Base-by-base conservation (phyloP, 2,113 vertebrate genomes). In the Calcarius ornatus region DNA sequence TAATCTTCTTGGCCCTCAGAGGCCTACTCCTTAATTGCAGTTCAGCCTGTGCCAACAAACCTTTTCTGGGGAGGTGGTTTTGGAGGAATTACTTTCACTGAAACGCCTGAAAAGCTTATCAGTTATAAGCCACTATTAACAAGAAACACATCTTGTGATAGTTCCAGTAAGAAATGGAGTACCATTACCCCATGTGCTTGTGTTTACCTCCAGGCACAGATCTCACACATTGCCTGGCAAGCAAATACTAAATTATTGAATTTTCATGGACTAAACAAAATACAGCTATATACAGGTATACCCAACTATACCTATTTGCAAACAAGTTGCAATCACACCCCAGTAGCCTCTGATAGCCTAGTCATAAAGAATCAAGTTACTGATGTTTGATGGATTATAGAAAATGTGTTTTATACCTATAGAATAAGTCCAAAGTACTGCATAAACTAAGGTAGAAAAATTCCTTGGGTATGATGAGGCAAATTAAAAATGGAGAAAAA, bases 61-160 rank as follows among this genome's bases (percentile, higher is more conserved):
- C 22, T 86, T 84, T 95, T 47, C 71, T 73, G 40, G 45, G 81
- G 51, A 88, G 75, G 66, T 70, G 78, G 24, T 81, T 92, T 87
- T 77, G 70, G 81, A 82, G 75, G 45, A 87, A 61, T 80, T 92
- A 59, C 53, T 92, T 87, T 95, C 30, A 54, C 89, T 91, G 83
- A 88, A 94, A 92, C 37, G 23, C 63, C 37, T 65, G 73, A 91
- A 84, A 63, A 94, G 81, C 84, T 95, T 94, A 94, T 76, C 86
- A 79, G 21, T 69, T 79, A 51, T 37, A 93, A 91, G 71, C 71
- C 30, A 83, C 51, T 81, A 37, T 77, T 88, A 73, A 76, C 25
- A 70, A 86, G 83, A 91, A 85, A 77, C 54, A 73, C 48, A 48
- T 79, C 72, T 86, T 90, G 71, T 95, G 90, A 59, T 57, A 88